Evolutionary conservation across 2,888 invertebrate genomes (phyloP), one percentile per base, ranked within the genome.

Genomic region (Aplocera efformata): DNA sequence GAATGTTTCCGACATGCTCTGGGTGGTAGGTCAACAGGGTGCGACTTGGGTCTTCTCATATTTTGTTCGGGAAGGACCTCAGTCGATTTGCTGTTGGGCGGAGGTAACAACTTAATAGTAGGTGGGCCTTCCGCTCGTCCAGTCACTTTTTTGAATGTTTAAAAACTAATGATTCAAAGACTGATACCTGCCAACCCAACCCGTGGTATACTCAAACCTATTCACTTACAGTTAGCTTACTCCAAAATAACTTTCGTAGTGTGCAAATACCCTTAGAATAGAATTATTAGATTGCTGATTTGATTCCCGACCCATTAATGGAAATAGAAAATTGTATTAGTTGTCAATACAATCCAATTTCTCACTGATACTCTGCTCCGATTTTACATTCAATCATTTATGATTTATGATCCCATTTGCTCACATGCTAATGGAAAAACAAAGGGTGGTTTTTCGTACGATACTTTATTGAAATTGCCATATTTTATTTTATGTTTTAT

Each of bases 321-420:
- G 45, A 48, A 45, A 48, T 46, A 53, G 57, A 46, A 61, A 58
- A 60, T 52, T 40, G 31, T 50, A 60, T 62, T 60, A 60, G 42
- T 51, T 52, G 48, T 22, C 39, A 48, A 55, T 56, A 36, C 29
- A 45, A 32, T 32, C 10, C 28, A 29, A 36, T 45, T 40, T 45
- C 32, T 40, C 40, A 39, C 28, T 28, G 24, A 40, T 36, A 40
- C 35, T 29, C 26, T 31, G 13, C 11, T 38, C 21, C 1, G 28
- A 29, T 37, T 35, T 40, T 31, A 31, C 35, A 45, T 36, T 41
- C 36, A 27, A 45, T 42, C 17, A 23, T 31, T 33, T 39, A 34
- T 48, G 48, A 52, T 52, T 53, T 49, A 49, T 42, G 38, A 46
- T 32, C 36, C 36, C 26, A 34, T 35, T 38, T 28, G 13, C 22